Conservation (phyloP, 2,113 vertebrate species). For the Glaucidium brasilianum region DNA sequence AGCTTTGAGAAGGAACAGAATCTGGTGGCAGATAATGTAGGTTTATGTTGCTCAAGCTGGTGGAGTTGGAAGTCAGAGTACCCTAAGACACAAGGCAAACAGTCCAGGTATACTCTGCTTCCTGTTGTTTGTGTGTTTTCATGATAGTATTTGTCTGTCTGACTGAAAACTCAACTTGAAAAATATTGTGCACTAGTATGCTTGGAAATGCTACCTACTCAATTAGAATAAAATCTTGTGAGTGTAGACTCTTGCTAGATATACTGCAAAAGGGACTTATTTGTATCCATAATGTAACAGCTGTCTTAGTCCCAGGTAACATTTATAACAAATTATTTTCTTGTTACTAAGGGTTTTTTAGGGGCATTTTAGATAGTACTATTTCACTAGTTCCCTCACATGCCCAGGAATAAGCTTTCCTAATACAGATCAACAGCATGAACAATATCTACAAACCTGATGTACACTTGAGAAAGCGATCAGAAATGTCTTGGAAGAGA, state of each 20-base stretch:
- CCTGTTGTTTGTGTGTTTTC: not conserved
- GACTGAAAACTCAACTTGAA: not conserved
- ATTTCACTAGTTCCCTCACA: not conserved
- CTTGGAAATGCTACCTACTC: not conserved
- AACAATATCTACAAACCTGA: not conserved
- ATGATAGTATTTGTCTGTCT: not conserved
- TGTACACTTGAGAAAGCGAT: not conserved
- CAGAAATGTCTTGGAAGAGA: not conserved
- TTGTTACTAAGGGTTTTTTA: accelerated
- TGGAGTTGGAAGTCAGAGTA: not conserved
- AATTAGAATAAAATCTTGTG: not conserved
- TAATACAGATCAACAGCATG: not conserved
- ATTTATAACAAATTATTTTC: not conserved
- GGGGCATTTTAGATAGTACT: not conserved
- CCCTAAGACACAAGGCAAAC: not conserved
- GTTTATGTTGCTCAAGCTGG: not conserved
- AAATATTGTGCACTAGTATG: accelerated
- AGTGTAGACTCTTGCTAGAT: not conserved
- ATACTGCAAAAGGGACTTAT: not conserved
- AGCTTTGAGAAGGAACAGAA: not conserved
- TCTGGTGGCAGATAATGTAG: not conserved
- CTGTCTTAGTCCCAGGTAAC: not conserved
- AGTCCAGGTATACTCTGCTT: not conserved
- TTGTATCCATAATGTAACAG: not conserved
- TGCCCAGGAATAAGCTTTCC: not conserved